phyloP scores from a whole-genome alignment of 2,113 vertebrate species.

The Dromas ardeola region DNA sequence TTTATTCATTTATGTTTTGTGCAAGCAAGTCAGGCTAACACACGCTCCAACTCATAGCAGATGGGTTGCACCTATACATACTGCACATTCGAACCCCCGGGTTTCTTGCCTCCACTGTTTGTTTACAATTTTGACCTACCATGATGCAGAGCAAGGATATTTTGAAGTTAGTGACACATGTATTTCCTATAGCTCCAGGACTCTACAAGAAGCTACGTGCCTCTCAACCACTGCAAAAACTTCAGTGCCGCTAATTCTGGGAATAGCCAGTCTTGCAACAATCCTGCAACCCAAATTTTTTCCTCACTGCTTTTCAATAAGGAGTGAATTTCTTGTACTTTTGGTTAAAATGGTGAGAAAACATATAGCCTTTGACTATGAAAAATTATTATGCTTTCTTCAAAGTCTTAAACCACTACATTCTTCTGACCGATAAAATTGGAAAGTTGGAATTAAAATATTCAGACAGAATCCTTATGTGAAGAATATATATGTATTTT shows the following conservation, averaged over 20 bases:
- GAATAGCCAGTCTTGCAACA: constrained; percentile 1
- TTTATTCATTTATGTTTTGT: constrained; percentile 20
- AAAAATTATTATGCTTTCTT: neutral
- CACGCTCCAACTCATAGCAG: constrained; percentile 5
- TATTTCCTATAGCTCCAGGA: neutral
- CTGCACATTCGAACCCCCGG: neutral
- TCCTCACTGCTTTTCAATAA: neutral
- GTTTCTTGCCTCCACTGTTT: neutral
- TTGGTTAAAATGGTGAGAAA: neutral
- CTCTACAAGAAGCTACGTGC: neutral
- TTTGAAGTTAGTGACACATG: neutral
- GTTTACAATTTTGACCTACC: neutral
- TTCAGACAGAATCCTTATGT: neutral
- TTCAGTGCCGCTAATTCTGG: neutral
- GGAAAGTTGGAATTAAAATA: neutral
- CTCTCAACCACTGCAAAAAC: neutral
- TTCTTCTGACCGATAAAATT: neutral
- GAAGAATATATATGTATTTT: neutral
- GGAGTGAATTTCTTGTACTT: neutral
- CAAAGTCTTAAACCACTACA: neutral
- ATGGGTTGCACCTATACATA: neutral
- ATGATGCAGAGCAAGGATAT: neutral
- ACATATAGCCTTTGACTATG: neutral
- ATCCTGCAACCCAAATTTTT: neutral
- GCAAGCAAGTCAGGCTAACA: neutral